Conservation (phyloP, 64 coral and sea anemone species). For the Hydrozoanthus tunicans region DNA sequence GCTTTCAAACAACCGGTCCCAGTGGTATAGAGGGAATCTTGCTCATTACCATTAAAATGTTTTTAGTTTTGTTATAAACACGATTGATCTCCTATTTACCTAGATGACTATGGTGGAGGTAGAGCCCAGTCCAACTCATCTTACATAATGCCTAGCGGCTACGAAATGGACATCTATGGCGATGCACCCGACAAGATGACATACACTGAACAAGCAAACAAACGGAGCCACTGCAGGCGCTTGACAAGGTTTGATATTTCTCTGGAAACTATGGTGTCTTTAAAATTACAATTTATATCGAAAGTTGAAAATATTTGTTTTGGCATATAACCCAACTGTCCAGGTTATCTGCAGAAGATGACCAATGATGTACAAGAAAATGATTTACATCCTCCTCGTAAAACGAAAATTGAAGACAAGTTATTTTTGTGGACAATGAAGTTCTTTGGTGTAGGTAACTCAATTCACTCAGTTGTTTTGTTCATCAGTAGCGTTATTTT, state of each 20-base stretch:
- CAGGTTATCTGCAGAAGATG: too few relatives aligned
- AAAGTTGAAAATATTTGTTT: too few relatives aligned
- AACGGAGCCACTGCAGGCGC: slow-evolving; percentile 91
- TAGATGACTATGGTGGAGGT: slow-evolving; percentile 78
- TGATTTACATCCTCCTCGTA: too few relatives aligned
- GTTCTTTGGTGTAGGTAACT: too few relatives aligned
- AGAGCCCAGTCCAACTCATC: slow-evolving; percentile 79
- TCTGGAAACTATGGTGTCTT: too few relatives aligned
- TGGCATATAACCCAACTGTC: too few relatives aligned
- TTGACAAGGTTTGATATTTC: slow-evolving; percentile 77
- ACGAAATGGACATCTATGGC: slow-evolving; percentile 98
- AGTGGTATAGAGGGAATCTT: neutral
- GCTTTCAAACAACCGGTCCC: neutral
- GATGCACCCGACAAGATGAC: slow-evolving; percentile 99
- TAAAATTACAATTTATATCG: too few relatives aligned
- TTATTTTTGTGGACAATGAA: too few relatives aligned
- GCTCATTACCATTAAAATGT: neutral
- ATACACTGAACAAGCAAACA: slow-evolving; percentile 98
- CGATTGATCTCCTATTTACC: neutral
- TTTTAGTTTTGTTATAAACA: neutral
- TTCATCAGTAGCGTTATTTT: too few relatives aligned
- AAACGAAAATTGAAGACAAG: too few relatives aligned
- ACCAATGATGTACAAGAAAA: too few relatives aligned
- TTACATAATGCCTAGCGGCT: slow-evolving; percentile 84
- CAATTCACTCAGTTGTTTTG: too few relatives aligned